Base-by-base conservation (phyloP, 2,888 invertebrate genomes). In the Pecten maximus region DNA sequence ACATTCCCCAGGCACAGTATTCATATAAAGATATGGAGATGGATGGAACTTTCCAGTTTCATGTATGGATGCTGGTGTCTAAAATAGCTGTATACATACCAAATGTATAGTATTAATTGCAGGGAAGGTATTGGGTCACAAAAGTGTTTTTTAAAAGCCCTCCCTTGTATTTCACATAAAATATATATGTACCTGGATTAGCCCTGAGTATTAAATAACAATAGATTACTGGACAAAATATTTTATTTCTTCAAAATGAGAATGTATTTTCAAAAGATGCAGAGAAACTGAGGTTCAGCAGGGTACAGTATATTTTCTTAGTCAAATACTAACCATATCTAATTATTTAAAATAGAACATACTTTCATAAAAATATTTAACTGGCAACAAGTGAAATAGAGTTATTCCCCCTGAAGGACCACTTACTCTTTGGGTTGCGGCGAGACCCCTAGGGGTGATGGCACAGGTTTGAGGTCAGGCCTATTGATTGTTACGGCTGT, bases 401-500 rank as follows among this genome's bases (percentile, higher is more conserved):
- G 35, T 74, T 74, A 74, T 74, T 15, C 10, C 74, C 74, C 74
- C 35, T 74, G 1, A n/a, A 23, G n/a, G n/a, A 60, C 19, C 35
- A 28, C 96, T 95, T 95, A 97, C 96, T 96, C 97, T 95, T 96
- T 96, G 40, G 94, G 89, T 12, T 90, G 91, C 10, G 96, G 96
- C 0, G 96, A 96, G 12, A 93, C 91, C 10, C 95, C 96, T 23
- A 93, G 93, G 8, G 95, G 96, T 88, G 96, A 93, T 48, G 95
- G 92, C 86, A 94, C 93, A 74, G 95, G 89, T 87, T 93, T 35
- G 74, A 91, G 88, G 40, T 90, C 39, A 60, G 87, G 90, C 88
- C 95, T 96, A 16, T 92, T 93, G 12, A 99, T 97, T 0, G 98
- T 98, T 0, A 98, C 98, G 0, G 98, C 98, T 0, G 98, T 98